Evolutionary conservation across 2,888 invertebrate genomes (phyloP), one percentile per base, ranked within the genome.

Genomic region (Drepana falcataria): DNA sequence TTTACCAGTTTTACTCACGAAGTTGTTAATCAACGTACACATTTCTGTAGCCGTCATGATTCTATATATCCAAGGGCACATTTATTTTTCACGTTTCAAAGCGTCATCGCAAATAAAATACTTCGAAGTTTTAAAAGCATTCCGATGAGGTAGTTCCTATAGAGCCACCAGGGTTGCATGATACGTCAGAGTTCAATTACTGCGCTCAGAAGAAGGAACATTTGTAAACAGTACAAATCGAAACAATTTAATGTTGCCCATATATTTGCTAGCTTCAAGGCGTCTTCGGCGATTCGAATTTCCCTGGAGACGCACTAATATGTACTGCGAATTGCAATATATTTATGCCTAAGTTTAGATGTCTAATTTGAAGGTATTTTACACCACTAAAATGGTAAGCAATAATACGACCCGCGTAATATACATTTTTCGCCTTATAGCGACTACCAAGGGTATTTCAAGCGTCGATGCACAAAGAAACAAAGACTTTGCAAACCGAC

Each of bases 321-420:
- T 41, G 68, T 69, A 63, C 65, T 58, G 58, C 57, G 57, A 66
- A 69, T 69, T 56, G 57, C 60, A 63, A 69, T 61, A 64, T 68
- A 70, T 69, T 68, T 71, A 68, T 68, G 68, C 65, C 64, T 69
- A 71, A 72, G 68, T 61, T 60, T 62, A 62, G 21, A 21, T 21
- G 21, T 21, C 21, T 21, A 21, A 21, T 21, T 21, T 21, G 21
- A 21, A 21, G 21, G 21, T 21, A 21, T 21, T 21, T 21, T 21
- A 21, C 21, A 21, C 21, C 21, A 21, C 21, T 21, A 21, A 21
- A 21, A 21, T 21, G 21, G 21, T 21, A 21, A 21, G 21, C 21
- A 21, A 21, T 1, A 21, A 21, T 21, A 21, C 21, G 21, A 21
- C 21, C 21, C 21, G 21, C 21, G 0, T 21, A 21, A 21, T 21